These are phyloP conservation scores for Lethrus apterus DNA, from an alignment of 1,140 invertebrate genomes.

Conservation along the genomic window DNA sequence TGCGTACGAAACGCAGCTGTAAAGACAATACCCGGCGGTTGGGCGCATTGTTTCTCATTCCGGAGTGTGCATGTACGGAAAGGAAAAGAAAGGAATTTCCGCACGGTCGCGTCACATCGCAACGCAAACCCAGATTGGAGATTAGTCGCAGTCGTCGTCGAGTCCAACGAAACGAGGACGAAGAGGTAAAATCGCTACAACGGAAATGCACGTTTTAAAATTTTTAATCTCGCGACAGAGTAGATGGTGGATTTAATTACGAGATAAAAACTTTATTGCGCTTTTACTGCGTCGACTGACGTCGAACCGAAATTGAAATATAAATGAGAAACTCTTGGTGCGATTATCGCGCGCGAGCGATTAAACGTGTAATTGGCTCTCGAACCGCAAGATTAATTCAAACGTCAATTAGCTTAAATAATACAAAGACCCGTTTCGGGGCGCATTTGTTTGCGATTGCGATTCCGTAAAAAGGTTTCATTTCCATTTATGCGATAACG, in stretches of 20 bases:
- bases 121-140: neutral
- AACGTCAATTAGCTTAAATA: no score
- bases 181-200: no score
- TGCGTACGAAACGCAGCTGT: no score
- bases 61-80: neutral
- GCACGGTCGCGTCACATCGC: neutral
- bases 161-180: no score
- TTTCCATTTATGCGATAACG: neutral
- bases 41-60: conserved; percentile 1
- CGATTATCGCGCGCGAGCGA: no score
- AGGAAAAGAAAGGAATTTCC: neutral
- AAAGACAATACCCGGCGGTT: no score
- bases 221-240: conserved; percentile 13
- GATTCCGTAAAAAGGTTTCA: neutral
- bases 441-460: neutral
- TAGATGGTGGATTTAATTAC: conserved; percentile 17
- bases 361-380: no score
- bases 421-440: no score
- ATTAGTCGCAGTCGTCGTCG: neutral
- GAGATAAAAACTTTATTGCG: conserved; percentile 16
- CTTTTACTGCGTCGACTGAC: conserved; percentile 11
- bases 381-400: no score
- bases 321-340: conserved; percentile 7
- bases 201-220: conserved; percentile 8
- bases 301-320: conserved; percentile 12